Conservation (phyloP, 2,888 invertebrate species). For the Athetis lepigone region DNA sequence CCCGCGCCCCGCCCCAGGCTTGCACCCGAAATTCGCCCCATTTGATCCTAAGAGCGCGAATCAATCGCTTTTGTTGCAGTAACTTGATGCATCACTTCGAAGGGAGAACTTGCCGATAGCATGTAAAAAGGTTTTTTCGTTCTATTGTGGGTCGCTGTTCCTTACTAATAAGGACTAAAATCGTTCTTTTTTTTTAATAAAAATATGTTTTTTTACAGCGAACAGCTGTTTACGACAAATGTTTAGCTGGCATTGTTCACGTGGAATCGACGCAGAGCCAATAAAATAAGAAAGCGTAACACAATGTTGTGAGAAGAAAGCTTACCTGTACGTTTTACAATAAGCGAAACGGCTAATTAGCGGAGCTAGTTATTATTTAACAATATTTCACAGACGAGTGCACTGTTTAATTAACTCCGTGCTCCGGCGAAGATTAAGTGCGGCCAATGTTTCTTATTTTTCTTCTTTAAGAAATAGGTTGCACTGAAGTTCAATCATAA, state of each 20-base stretch:
- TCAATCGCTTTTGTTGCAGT: slow-evolving; percentile 89
- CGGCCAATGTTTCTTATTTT: slow-evolving; percentile 11
- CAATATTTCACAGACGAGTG: slow-evolving; percentile 70
- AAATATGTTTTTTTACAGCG: slow-evolving; percentile 44
- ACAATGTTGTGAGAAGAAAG: slow-evolving; percentile 61
- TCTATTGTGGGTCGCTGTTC: slow-evolving; percentile 44
- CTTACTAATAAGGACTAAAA: slow-evolving; percentile 48
- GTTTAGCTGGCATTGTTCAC: slow-evolving; percentile 61
- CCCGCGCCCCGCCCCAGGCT: slow-evolving; percentile 75
- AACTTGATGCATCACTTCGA: slow-evolving; percentile 78
- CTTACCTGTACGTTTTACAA: slow-evolving; percentile 66
- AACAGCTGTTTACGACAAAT: slow-evolving; percentile 66
- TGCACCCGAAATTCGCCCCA: slow-evolving; percentile 87
- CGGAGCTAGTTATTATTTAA: slow-evolving; percentile 66
- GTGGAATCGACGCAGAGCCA: slow-evolving; percentile 49
- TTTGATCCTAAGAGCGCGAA: slow-evolving; percentile 86
- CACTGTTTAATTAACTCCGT: slow-evolving; percentile 62
- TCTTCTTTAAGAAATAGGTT: slow-evolving; percentile 11
- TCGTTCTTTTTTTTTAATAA: slow-evolving; percentile 14
- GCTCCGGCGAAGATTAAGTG: slow-evolving; percentile 54
- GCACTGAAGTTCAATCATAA: neutral
- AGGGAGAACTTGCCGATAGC: slow-evolving; percentile 63
- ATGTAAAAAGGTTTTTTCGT: slow-evolving; percentile 40
- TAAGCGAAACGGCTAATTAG: slow-evolving; percentile 70
- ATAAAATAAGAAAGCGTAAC: slow-evolving; percentile 66